Evolutionary conservation across 2,888 invertebrate genomes (phyloP).

Genomic region (Eupelmus urozonus): DNA sequence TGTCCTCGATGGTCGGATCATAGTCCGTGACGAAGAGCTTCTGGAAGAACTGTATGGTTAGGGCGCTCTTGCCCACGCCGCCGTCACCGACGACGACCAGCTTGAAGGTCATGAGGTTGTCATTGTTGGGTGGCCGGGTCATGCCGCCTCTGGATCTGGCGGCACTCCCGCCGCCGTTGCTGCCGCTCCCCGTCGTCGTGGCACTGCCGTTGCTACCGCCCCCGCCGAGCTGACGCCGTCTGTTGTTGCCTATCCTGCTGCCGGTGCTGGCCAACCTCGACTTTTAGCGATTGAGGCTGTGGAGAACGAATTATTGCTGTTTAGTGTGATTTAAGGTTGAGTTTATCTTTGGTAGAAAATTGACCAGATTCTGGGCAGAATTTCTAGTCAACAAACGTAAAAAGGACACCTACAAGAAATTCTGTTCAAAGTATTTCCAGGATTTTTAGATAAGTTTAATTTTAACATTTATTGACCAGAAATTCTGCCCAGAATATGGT

Average conservation of each 20-base stretch:
- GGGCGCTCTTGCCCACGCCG: slow-evolving; percentile 96
- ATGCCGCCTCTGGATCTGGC: slow-evolving; percentile 68
- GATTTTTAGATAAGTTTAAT: no score
- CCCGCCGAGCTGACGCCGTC: slow-evolving; percentile 19
- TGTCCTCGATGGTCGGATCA: slow-evolving; percentile 97
- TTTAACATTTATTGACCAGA: no score
- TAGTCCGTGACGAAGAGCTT: slow-evolving; percentile 96
- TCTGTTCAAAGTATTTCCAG: no score
- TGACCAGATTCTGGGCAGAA: no score
- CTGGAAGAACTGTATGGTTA: slow-evolving; percentile 97
- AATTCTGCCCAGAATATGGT: no score
- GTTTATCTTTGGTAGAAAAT: no score
- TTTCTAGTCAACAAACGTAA: no score
- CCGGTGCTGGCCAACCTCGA: slow-evolving; percentile 25
- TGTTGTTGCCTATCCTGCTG: slow-evolving; percentile 38
- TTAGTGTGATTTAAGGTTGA: no score
- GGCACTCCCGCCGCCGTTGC: slow-evolving; percentile 8
- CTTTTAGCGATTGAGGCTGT: background rate
- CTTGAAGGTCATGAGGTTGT: slow-evolving; percentile 88
- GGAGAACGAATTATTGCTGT: no score
- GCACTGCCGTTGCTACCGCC: background rate
- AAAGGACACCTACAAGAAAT: no score
- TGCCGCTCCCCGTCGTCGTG: slow-evolving; percentile 5
- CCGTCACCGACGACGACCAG: slow-evolving; percentile 96
- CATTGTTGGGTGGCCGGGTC: slow-evolving; percentile 85